phyloP scores from a whole-genome alignment of 2,113 vertebrate species.

The Aix galericulata region DNA sequence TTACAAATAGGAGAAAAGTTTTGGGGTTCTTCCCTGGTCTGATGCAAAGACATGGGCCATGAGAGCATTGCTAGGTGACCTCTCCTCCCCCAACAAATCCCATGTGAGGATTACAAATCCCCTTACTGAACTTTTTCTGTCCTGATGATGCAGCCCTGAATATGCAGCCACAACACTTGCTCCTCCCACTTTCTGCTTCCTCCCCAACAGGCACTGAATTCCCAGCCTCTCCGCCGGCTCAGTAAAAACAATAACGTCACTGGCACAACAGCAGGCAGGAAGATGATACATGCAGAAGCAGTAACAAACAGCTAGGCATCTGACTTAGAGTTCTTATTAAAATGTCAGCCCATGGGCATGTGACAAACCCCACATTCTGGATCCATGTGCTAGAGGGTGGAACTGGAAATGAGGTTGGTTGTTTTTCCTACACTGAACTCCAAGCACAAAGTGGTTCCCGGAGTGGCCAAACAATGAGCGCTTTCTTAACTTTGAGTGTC shows the following conservation, averaged over 20 bases:
- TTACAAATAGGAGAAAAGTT: not conserved
- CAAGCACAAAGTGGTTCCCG: not conserved
- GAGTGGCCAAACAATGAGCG: not conserved
- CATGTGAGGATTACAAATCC: not conserved
- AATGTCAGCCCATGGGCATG: conserved; percentile 21
- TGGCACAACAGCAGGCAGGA: conserved; percentile 32
- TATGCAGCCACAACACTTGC: rapidly evolving
- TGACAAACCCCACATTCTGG: not conserved
- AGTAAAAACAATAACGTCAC: not conserved
- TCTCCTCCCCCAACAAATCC: not conserved
- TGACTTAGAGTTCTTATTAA: conserved; percentile 4
- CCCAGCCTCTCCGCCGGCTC: not conserved
- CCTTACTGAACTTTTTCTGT: not conserved
- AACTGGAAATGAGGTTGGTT: not conserved
- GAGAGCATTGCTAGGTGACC: not conserved
- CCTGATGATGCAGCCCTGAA: not conserved
- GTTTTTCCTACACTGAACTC: not conserved
- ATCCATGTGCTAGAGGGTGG: not conserved
- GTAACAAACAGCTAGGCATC: conserved; percentile 26
- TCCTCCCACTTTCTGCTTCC: not conserved
- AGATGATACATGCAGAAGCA: conserved; percentile 40
- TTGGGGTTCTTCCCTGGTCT: not conserved
- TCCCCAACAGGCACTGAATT: not conserved
- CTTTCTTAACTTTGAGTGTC: not conserved
- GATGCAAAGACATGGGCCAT: not conserved